Conservation (phyloP, 2,797 vertebrate genomes). For the Eulemur albifrons region DNA sequence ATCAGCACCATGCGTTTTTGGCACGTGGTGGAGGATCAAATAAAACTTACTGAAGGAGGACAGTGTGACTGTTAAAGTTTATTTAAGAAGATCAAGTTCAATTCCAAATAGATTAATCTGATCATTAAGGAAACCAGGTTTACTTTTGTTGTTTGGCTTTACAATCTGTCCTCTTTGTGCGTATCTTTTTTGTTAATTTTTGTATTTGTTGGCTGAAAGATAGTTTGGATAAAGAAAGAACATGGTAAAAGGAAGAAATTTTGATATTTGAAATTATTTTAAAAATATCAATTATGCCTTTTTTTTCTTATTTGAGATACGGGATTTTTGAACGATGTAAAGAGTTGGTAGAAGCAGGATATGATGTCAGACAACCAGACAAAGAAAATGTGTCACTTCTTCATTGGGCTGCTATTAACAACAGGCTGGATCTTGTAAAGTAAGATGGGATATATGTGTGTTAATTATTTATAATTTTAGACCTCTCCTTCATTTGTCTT, state of each 20-base stretch:
- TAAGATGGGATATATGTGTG: conserved; percentile 82
- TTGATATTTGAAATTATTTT: conserved; percentile 43
- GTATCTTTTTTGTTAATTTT: neutral
- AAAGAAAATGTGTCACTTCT: conserved; percentile 96
- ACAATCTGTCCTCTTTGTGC: neutral
- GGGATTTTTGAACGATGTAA: conserved; percentile 94
- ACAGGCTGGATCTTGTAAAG: conserved; percentile 94
- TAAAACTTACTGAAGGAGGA: neutral
- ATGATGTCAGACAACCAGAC: conserved; percentile 94
- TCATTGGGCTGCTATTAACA: conserved; percentile 99
- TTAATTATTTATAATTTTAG: conserved; percentile 2
- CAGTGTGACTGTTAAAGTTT: conserved; percentile 22
- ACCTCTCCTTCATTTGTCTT: neutral
- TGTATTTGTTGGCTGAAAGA: neutral
- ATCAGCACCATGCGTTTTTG: neutral
- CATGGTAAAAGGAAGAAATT: neutral
- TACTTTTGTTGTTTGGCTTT: conserved; percentile 20
- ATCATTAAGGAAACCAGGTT: neutral
- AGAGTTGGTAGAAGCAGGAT: conserved; percentile 96
- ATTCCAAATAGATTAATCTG: neutral
- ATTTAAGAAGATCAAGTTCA: conserved; percentile 18
- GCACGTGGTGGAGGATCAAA: neutral
- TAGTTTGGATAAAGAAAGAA: neutral
- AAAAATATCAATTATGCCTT: neutral
- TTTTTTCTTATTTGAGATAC: conserved; percentile 86